These are phyloP conservation scores for Sterrhoptilus dennistouni DNA, from an alignment of 2,113 vertebrate species.

Conservation along the genomic window DNA sequence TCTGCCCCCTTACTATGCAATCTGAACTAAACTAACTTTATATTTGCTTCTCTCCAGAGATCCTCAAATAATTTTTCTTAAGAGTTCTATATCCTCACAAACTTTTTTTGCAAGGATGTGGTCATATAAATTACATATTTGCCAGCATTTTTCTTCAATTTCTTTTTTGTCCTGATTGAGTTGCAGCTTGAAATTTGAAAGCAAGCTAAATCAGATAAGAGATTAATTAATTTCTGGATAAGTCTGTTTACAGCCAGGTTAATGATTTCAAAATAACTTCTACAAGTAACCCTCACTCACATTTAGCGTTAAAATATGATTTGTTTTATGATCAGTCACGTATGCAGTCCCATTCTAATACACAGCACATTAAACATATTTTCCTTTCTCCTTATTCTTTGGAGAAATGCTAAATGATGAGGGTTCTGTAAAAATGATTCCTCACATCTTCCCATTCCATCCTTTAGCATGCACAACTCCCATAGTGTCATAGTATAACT, in stretches of 20 bases:
- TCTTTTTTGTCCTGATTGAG: background rate
- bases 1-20: background rate
- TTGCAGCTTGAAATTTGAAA: background rate
- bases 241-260: background rate
- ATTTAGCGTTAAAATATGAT: background rate
- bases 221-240: background rate
- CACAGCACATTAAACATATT: background rate
- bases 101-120: background rate
- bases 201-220: background rate
- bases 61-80: constrained; percentile 11
- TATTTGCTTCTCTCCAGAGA: constrained; percentile 37
- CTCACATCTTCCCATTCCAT: background rate
- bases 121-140: background rate
- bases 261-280: background rate
- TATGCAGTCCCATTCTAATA: background rate
- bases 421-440: background rate
- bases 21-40: constrained; percentile 31
- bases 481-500: background rate
- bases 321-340: background rate
- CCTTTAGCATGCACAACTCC: background rate
- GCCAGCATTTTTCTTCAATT: background rate
- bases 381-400: background rate
- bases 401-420: background rate
- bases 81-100: background rate
- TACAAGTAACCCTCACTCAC: background rate